Base-by-base conservation (phyloP, 2,888 invertebrate genomes). In the Pseudococcus jackbeardsleyi region DNA sequence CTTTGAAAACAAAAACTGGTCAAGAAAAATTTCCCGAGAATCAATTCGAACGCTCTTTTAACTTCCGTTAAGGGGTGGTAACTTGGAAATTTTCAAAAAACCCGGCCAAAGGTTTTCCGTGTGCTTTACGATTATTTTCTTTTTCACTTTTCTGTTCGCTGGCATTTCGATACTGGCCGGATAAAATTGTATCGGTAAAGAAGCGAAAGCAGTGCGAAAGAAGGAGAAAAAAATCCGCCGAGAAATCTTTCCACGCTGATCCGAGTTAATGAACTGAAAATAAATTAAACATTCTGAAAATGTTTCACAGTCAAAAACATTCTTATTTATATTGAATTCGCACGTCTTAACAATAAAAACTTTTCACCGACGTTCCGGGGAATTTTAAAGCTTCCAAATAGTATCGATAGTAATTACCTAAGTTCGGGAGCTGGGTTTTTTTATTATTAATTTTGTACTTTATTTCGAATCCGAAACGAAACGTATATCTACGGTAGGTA, bases 291-390 rank as follows among this genome's bases (percentile, higher is more conserved):
- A 79, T 79, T 79, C 79, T 42, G 42, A 79, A 79, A 79, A 79
- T 79, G 79, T 79, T 79, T 42, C 42, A 26, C 42, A 79, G 79
- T 79, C 79, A 79, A 79, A 79, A 79, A 79, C 79, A 79, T 79
- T 79, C 79, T 79, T 79, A 79, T 79, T 79, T 79, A 79, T 79
- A 79, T 79, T 79, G 79, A 79, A 79, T 79, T 79, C 79, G 79
- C 79, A 79, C 79, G 79, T 79, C 79, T 79, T 79, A 79, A 79
- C 79, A 79, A 79, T 79, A 79, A 79, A 79, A 79, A 79, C 79
- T 79, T 79, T 79, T 79, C 42, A 42, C 79, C n/a, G 79, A 26
- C 79, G 79, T 79, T 42, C n/a, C 39, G 72, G 79, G 4, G 42
- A 79, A 42, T 42, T 79, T 79, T 19, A 42, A 42, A 42, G 79